Evolutionary conservation across 2,888 invertebrate species (phyloP).

Genomic region (Netelia fuscicornis): DNA sequence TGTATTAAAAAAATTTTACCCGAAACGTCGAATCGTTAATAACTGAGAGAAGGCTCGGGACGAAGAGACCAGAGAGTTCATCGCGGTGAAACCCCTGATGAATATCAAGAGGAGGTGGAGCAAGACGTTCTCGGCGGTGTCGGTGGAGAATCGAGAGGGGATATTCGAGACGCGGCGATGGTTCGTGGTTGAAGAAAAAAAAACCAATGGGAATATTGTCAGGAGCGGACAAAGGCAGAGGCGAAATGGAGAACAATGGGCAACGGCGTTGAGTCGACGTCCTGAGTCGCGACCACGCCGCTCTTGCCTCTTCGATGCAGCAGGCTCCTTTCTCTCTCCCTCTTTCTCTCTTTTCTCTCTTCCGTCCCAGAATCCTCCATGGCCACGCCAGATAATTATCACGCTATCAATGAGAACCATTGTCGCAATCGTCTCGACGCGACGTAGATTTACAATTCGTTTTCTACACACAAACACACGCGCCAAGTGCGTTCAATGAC

Average conservation of each 20-base stretch:
- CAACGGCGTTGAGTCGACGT: slow-evolving; percentile 42
- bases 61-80: slow-evolving; percentile 21
- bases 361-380: slow-evolving; percentile 48
- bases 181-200: slow-evolving; percentile 47
- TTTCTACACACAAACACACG: not conserved
- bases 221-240: slow-evolving; percentile 71
- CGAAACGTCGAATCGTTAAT: not conserved
- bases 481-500: not conserved
- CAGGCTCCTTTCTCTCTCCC: slow-evolving; percentile 3
- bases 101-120: slow-evolving; percentile 68
- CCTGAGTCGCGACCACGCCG: slow-evolving; percentile 14
- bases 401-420: slow-evolving; percentile 68
- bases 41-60: not conserved
- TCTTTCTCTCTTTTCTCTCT: not conserved
- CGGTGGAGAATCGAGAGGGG: slow-evolving; percentile 34
- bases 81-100: slow-evolving; percentile 47
- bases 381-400: slow-evolving; percentile 67
- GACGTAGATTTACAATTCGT: slow-evolving; percentile 38
- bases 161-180: slow-evolving; percentile 43
- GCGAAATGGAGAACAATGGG: slow-evolving; percentile 71
- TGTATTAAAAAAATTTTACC: not conserved
- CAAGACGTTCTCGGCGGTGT: slow-evolving; percentile 22
- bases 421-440: slow-evolving; percentile 65
- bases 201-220: slow-evolving; percentile 71
- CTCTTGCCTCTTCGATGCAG: slow-evolving; percentile 51